These are phyloP conservation scores for Spisula subtruncata DNA, from an alignment of 2,888 invertebrate genomes.

Conservation along the genomic window DNA sequence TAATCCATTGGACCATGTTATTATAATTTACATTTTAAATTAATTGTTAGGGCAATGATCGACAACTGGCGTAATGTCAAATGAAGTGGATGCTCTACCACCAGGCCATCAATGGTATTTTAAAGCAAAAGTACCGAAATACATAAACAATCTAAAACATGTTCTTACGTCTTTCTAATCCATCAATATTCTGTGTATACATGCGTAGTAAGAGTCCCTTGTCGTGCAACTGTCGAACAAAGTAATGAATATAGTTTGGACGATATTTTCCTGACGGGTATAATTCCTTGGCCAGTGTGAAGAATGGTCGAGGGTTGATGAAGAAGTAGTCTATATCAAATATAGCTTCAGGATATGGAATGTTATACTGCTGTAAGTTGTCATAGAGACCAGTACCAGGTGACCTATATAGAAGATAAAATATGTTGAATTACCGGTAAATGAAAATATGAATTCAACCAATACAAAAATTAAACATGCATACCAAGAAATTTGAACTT, in stretches of 20 bases:
- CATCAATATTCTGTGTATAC: constrained; percentile 89
- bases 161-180: constrained; percentile 87
- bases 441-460: background rate
- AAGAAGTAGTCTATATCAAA: constrained; percentile 88
- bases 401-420: constrained; percentile 79
- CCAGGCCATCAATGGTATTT: too few relatives aligned
- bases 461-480: too few relatives aligned
- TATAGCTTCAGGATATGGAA: constrained; percentile 88
- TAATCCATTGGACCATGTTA: too few relatives aligned
- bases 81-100: too few relatives aligned
- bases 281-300: constrained; percentile 88
- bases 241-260: constrained; percentile 88
- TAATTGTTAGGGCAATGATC: too few relatives aligned
- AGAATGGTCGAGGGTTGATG: constrained; percentile 88
- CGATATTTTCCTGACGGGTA: constrained; percentile 88
- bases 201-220: constrained; percentile 87
- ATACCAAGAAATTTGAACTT: background rate
- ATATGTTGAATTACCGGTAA: background rate
- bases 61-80: too few relatives aligned
- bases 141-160: background rate
- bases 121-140: too few relatives aligned
- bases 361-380: constrained; percentile 88
- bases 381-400: constrained; percentile 88
- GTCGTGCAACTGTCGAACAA: constrained; percentile 87
- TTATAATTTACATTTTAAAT: too few relatives aligned